Evolutionary conservation across 2,888 invertebrate genomes (phyloP).

Genomic region (Brachyptera risi): DNA sequence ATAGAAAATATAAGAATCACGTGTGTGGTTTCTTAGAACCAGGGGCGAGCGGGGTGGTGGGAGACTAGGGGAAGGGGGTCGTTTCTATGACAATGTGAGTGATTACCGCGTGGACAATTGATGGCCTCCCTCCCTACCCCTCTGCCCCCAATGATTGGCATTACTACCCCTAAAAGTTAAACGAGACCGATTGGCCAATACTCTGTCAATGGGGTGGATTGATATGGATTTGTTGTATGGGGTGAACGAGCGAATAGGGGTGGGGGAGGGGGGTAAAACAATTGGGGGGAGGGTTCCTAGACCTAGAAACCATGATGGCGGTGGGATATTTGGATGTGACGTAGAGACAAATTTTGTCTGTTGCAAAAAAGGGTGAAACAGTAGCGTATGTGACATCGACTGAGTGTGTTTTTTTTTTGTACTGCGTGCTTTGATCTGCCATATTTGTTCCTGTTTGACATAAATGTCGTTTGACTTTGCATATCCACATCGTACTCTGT

Average conservation of each 20-base stretch:
- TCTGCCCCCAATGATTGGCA: conserved; percentile 27
- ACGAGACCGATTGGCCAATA: conserved; percentile 19
- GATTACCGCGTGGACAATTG: conserved; percentile 21
- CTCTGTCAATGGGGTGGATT: conserved; percentile 27
- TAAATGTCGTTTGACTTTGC: no score
- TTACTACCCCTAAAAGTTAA: conserved; percentile 26
- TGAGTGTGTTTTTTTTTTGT: no score
- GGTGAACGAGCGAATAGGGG: not conserved
- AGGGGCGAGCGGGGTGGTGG: no score
- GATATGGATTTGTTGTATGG: conserved; percentile 8
- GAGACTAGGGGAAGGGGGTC: conserved; percentile 5
- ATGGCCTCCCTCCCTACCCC: not conserved
- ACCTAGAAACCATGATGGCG: conserved; percentile 8
- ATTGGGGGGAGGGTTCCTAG: not conserved
- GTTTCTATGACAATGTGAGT: conserved; percentile 27
- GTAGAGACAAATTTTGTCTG: no score
- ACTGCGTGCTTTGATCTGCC: no score
- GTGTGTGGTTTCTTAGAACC: no score
- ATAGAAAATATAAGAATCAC: no score
- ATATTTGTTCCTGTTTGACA: no score
- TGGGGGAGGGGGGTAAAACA: not conserved
- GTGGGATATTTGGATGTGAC: no score
- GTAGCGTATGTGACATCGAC: no score
- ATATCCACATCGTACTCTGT: no score
- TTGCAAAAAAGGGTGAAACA: no score